A percentile compares a stretch with the other conserved stretches of the same genome.
Evolutionary conservation across 2,113 vertebrate genomes (phyloP).

Genomic region (Speoplatyrhinus poulsoni): DNA sequence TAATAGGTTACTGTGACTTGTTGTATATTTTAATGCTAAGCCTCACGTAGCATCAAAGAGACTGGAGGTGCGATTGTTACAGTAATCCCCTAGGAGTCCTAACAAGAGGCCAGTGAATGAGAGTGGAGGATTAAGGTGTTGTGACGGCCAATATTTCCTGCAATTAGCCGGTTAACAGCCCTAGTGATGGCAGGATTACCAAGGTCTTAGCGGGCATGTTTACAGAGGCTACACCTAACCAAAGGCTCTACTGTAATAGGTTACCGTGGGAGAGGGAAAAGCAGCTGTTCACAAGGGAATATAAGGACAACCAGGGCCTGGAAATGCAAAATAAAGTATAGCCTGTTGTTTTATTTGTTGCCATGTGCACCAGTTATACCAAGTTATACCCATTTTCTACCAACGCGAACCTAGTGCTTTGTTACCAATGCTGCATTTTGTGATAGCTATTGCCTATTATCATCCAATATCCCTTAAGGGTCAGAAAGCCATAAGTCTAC

Average conservation of each 20-base stretch:
- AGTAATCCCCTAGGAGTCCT: constrained; percentile 66
- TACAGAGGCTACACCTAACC: constrained; percentile 66
- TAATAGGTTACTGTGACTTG: constrained; percentile 34
- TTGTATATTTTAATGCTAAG: constrained; percentile 68
- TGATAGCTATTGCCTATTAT: no score
- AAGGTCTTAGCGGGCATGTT: constrained; percentile 59
- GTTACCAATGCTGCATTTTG: no score
- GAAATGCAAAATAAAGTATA: no score
- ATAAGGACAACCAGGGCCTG: no score
- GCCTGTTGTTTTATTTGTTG: no score
- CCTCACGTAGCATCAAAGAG: constrained; percentile 63
- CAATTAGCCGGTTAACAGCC: constrained; percentile 74
- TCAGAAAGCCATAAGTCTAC: no score
- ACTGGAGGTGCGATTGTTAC: constrained; percentile 68
- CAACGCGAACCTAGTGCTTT: no score
- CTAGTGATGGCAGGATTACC: constrained; percentile 68
- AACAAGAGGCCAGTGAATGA: constrained; percentile 68
- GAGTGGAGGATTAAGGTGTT: constrained; percentile 62
- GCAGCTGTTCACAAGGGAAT: no score
- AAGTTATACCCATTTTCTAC: no score
- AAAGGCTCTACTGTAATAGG: constrained; percentile 44
- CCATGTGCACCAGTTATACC: no score
- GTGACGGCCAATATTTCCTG: constrained; percentile 69
- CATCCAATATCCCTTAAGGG: no score
- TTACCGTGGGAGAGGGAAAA: background rate